Evolutionary conservation across 2,113 vertebrate species (phyloP).

Genomic region (Larimichthys crocea): DNA sequence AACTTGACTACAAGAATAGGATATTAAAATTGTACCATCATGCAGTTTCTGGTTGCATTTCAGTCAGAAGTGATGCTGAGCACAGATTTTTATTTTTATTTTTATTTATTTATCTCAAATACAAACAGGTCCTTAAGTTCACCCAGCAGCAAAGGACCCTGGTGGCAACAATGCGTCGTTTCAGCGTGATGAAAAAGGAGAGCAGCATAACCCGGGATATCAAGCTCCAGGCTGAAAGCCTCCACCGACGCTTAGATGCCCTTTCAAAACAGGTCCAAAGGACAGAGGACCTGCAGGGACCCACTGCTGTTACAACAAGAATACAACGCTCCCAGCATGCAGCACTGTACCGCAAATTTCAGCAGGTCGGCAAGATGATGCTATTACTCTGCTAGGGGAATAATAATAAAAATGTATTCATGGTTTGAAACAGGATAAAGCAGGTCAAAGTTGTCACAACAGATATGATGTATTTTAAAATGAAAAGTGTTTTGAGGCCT

Average conservation of each 20-base stretch:
- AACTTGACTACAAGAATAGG: background rate
- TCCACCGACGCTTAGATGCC: constrained; percentile 85
- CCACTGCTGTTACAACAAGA: constrained; percentile 82
- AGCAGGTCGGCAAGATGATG: constrained; percentile 66
- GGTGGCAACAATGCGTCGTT: constrained; percentile 91
- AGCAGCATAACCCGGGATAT: constrained; percentile 89
- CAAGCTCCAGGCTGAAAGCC: constrained; percentile 89
- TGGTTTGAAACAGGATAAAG: background rate
- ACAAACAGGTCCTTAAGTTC: constrained; percentile 82
- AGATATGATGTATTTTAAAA: background rate
- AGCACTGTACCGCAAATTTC: constrained; percentile 86
- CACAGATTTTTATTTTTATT: background rate
- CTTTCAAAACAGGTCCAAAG: constrained; percentile 86
- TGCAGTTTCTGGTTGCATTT: background rate
- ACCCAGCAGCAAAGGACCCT: constrained; percentile 91
- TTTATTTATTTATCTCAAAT: background rate
- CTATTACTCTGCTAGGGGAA: background rate
- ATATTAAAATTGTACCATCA: background rate
- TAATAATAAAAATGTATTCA: background rate
- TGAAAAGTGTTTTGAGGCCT: background rate
- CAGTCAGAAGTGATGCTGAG: background rate
- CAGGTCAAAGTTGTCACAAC: no score
- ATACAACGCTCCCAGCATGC: constrained; percentile 89
- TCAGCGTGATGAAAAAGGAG: constrained; percentile 95
- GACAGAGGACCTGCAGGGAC: constrained; percentile 84